Evolutionary conservation across 2,888 invertebrate species (phyloP).

Genomic region (Phasia obesa): DNA sequence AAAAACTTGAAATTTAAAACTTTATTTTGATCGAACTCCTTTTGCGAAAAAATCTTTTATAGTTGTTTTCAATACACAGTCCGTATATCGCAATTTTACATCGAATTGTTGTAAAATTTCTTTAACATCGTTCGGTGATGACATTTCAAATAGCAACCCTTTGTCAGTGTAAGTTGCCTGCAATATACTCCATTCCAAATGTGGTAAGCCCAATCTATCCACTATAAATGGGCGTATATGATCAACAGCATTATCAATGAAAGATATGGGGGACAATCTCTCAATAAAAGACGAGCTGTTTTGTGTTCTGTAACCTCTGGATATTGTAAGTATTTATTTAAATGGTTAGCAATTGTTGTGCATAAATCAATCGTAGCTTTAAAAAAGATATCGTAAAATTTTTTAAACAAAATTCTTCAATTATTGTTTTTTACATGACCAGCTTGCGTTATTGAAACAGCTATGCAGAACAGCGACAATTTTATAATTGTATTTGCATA

Average conservation of each 20-base stretch:
- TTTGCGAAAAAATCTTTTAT: conserved; percentile 16
- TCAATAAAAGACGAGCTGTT: conserved; percentile 45
- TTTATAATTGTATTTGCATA: conserved; percentile 27
- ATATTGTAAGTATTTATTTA: no score
- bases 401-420: not conserved
- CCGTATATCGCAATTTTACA: conserved; percentile 12
- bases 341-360: not conserved
- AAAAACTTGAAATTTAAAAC: no score
- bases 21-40: no score
- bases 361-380: not conserved
- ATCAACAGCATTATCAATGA: conserved; percentile 51
- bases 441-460: conserved; percentile 27
- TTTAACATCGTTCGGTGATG: not conserved
- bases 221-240: conserved; percentile 48
- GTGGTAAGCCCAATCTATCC: conserved; percentile 4
- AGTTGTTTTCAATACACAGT: conserved; percentile 45
- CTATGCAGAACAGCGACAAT: not conserved
- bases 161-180: conserved; percentile 53
- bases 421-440: conserved; percentile 17
- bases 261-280: conserved; percentile 25
- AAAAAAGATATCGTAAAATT: not conserved
- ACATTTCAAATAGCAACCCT: conserved; percentile 59
- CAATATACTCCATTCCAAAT: conserved; percentile 53
- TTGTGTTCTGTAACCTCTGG: not conserved
- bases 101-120: conserved; percentile 34